phyloP scores from a whole-genome alignment of 2,113 vertebrate genomes.

The Edolisoma coerulescens region DNA sequence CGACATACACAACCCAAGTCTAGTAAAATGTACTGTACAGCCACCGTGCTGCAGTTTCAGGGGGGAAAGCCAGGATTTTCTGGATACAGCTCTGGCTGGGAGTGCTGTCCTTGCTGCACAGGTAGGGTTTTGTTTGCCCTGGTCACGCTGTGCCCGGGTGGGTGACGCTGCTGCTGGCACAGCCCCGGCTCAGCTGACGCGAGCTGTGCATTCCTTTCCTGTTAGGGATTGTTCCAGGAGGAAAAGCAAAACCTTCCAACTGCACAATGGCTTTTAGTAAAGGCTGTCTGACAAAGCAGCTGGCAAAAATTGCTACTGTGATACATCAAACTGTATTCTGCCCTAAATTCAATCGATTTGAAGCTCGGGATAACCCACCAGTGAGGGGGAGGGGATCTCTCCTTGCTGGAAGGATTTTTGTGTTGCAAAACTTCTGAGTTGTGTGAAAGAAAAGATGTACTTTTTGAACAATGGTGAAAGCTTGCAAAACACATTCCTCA shows the following conservation, averaged over 20 bases:
- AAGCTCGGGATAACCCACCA: not conserved
- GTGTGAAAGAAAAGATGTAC: not conserved
- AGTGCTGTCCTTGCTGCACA: not conserved
- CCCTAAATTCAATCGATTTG: not conserved
- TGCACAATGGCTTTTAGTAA: not conserved
- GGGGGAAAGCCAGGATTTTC: not conserved
- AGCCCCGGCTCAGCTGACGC: not conserved
- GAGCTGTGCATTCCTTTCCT: not conserved
- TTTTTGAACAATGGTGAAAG: not conserved
- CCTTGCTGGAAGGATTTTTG: not conserved
- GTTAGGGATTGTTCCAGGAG: not conserved
- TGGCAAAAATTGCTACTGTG: not conserved
- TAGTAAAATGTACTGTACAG: not conserved
- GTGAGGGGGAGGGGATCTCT: not conserved
- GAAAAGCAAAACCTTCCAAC: not conserved
- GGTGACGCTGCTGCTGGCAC: not conserved
- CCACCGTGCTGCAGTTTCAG: not conserved
- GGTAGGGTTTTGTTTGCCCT: not conserved
- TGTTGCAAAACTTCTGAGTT: not conserved
- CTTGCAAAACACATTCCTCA: conserved; percentile 21
- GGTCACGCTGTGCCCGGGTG: not conserved
- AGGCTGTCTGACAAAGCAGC: not conserved
- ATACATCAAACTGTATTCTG: not conserved
- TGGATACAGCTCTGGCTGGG: not conserved
- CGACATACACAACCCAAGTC: not conserved